phyloP scores from a whole-genome alignment of 2,888 invertebrate genomes.

The Leistus spinibarbis region DNA sequence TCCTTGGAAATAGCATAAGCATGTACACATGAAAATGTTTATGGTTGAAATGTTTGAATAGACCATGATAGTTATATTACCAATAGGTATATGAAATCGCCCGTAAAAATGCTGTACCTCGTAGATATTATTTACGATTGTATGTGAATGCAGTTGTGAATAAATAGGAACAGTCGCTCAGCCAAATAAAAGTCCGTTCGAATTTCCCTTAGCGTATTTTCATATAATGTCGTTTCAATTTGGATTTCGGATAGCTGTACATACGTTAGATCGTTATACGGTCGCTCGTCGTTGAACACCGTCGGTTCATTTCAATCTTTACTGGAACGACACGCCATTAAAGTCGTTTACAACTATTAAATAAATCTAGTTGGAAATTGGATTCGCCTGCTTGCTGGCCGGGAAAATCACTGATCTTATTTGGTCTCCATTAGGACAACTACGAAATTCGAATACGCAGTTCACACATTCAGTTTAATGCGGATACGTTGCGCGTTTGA shows the following conservation, averaged over 20 bases:
- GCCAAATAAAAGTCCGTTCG: neutral
- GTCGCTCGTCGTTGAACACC: neutral
- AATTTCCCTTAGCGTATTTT: neutral
- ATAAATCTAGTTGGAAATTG: slow-evolving; percentile 1
- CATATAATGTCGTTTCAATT: neutral
- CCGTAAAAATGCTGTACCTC: no score
- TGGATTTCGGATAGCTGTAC: neutral
- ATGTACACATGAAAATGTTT: no score
- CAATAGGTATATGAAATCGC: no score
- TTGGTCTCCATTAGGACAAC: neutral
- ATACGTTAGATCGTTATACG: neutral
- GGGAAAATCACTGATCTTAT: neutral
- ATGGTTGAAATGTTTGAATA: no score
- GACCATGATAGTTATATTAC: no score
- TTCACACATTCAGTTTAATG: neutral
- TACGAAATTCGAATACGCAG: neutral
- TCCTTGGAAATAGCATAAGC: no score
- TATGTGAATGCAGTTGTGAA: no score
- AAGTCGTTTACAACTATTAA: slow-evolving; percentile 6
- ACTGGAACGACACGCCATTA: neutral
- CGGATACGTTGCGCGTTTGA: neutral
- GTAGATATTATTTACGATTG: no score
- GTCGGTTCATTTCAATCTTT: neutral
- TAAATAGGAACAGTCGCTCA: neutral
- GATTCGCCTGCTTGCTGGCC: neutral